These are phyloP conservation scores for Catalaphyllia jardinei DNA, from an alignment of 64 coral and sea anemone species.

Conservation along the genomic window DNA sequence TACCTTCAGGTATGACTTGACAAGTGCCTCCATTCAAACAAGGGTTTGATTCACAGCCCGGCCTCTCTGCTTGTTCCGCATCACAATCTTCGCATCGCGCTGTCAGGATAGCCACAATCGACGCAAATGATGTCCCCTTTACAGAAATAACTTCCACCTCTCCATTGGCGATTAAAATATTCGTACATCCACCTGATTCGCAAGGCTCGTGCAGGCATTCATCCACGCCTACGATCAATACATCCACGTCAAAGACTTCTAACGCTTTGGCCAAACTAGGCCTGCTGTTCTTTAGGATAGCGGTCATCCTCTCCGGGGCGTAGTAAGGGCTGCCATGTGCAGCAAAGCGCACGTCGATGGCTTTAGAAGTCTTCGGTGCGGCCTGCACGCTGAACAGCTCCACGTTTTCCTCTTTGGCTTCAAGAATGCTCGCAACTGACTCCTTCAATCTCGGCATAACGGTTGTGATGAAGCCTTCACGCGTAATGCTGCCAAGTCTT, in stretches of 20 bases:
- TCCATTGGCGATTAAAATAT: conserved; percentile 44
- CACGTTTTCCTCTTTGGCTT: conserved; percentile 57
- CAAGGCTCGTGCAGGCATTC: conserved; percentile 77
- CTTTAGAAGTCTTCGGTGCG: conserved; percentile 3
- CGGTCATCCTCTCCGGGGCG: conserved; percentile 72
- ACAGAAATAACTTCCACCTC: conserved; percentile 63
- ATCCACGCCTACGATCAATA: conserved; percentile 78
- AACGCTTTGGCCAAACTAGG: conserved; percentile 13
- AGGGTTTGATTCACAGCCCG: conserved; percentile 11
- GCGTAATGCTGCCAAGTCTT: conserved; percentile 32
- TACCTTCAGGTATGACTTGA: conserved; percentile 72
- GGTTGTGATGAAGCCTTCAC: conserved; percentile 42
- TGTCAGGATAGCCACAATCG: conserved; percentile 45
- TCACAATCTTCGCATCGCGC: conserved; percentile 75
- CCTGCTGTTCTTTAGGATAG: conserved; percentile 57
- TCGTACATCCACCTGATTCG: conserved; percentile 66
- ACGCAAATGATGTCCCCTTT: conserved; percentile 63
- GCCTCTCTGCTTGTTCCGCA: not conserved
- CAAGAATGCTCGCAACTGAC: conserved; percentile 60
- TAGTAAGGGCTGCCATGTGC: conserved; percentile 97
- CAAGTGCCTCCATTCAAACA: conserved; percentile 95
- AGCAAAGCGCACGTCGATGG: conserved; percentile 76
- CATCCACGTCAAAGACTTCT: not conserved
- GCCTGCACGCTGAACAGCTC: conserved; percentile 84
- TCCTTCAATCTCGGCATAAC: conserved; percentile 60